Conservation (phyloP, 2,113 vertebrate genomes). For the Entelurus aequoreus region DNA sequence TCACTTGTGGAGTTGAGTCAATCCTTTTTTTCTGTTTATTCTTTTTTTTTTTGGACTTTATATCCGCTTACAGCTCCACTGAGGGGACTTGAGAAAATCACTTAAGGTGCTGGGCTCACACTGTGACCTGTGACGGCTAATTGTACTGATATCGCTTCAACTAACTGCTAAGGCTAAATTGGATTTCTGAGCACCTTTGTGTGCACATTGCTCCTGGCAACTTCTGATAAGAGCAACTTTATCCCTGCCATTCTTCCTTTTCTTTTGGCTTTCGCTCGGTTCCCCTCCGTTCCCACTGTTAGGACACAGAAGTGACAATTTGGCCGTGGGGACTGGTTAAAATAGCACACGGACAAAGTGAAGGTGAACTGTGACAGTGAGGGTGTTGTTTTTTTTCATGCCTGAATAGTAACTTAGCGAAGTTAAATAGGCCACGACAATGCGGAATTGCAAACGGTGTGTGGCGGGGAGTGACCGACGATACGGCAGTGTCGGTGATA, state of each 20-base stretch:
- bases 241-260: conserved; percentile 37
- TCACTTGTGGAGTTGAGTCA: conserved; percentile 21
- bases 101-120: conserved; percentile 39
- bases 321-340: conserved; percentile 21
- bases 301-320: conserved; percentile 43
- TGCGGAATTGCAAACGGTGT: conserved; percentile 35
- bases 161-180: conserved; percentile 63
- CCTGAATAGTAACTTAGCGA: conserved; percentile 52
- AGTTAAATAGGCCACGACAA: conserved; percentile 46
- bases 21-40: neutral
- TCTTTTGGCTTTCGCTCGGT: conserved; percentile 44
- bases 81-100: conserved; percentile 55
- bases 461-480: conserved; percentile 34
- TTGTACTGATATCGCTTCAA: conserved; percentile 65
- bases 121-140: conserved; percentile 63
- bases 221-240: conserved; percentile 69
- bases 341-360: too few species aligned
- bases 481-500: conserved; percentile 9
- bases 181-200: conserved; percentile 60
- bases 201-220: conserved; percentile 57
- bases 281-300: conserved; percentile 52
- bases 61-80: conserved; percentile 11
- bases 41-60: conserved; percentile 4
- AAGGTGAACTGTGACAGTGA: conserved; percentile 10
- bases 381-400: conserved; percentile 17